These are phyloP conservation scores for Syritta pipiens DNA, from an alignment of 2,888 invertebrate species.

Conservation along the genomic window DNA sequence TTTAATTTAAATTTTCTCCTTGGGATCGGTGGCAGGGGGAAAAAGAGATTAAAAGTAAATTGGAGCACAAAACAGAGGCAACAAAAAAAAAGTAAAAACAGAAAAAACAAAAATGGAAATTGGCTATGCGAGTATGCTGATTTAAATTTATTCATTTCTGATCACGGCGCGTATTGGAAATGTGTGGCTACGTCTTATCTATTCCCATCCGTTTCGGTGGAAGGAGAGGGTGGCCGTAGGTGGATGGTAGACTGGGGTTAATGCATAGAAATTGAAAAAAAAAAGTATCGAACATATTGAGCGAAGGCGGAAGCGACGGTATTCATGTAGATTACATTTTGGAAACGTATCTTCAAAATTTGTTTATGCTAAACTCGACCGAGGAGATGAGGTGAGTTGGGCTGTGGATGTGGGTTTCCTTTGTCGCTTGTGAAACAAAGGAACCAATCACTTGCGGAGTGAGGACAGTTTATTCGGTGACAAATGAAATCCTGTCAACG, in stretches of 20 bases:
- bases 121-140: conserved; percentile 46
- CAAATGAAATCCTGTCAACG: no score
- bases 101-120: conserved; percentile 31
- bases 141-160: conserved; percentile 67
- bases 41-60: conserved; percentile 67
- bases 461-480: no score
- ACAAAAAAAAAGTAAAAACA: neutral
- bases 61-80: conserved; percentile 42
- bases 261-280: conserved; percentile 64
- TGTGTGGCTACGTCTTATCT: conserved; percentile 33
- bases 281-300: conserved; percentile 38
- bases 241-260: conserved; percentile 45
- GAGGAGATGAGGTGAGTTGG: no score
- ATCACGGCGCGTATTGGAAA: conserved; percentile 57
- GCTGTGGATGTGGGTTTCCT: no score
- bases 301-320: neutral
- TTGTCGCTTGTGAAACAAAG: no score
- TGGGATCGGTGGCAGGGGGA: neutral
- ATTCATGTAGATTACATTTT: neutral
- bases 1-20: conserved; percentile 62
- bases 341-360: conserved; percentile 8
- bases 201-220: conserved; percentile 16
- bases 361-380: conserved; percentile 4
- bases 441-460: no score
- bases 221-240: conserved; percentile 2